Conservation (phyloP, 2,888 invertebrate genomes). For the Archips xylosteana region DNA sequence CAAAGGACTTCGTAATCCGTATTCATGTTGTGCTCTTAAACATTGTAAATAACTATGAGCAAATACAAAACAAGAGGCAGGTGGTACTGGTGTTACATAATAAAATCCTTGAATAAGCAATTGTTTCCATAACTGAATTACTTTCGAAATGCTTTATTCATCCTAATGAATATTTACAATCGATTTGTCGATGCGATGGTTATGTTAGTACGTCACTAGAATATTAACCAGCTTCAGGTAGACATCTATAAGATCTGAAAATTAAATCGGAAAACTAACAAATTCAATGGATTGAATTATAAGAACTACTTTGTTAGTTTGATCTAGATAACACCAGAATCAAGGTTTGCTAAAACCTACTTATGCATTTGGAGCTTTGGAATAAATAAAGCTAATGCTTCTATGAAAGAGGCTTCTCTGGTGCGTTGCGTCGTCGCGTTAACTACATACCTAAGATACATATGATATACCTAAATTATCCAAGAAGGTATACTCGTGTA, state of each 20-base stretch:
- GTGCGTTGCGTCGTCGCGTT: too few relatives aligned
- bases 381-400: too few relatives aligned
- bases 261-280: background rate
- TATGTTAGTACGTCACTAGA: background rate
- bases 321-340: too few relatives aligned
- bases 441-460: too few relatives aligned
- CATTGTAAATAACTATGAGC: conserved; percentile 21
- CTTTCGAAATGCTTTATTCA: conserved; percentile 22
- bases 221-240: background rate
- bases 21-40: background rate
- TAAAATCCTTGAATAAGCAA: conserved; percentile 21
- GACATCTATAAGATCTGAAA: background rate
- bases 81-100: conserved; percentile 27
- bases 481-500: too few relatives aligned
- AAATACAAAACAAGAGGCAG: conserved; percentile 16
- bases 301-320: too few relatives aligned
- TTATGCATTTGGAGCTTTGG: too few relatives aligned
- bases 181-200: conserved; percentile 6
- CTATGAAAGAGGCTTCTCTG: too few relatives aligned
- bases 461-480: too few relatives aligned
- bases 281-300: background rate
- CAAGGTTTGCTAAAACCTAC: too few relatives aligned
- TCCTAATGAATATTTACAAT: conserved; percentile 5
- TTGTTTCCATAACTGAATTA: conserved; percentile 29
- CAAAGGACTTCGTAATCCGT: background rate